Base-by-base conservation (phyloP, 1,140 invertebrate genomes). In the Idris sp. region DNA sequence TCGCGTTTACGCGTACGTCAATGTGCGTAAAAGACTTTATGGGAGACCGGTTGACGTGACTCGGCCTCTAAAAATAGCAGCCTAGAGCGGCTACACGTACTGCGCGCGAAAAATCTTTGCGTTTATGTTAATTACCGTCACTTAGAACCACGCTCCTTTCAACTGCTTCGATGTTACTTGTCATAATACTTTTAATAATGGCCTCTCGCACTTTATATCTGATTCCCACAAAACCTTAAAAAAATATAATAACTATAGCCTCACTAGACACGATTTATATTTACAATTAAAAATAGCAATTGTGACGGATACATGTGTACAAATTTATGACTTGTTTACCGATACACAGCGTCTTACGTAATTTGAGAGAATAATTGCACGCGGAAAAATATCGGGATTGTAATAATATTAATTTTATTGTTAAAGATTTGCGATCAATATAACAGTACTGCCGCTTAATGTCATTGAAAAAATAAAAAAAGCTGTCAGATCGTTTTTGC, bases 1-100 rank as follows among this genome's bases (percentile, higher is more conserved):
- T n/a, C n/a, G n/a, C n/a, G n/a, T 64, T 38, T 43, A 54, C 33
- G 56, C 41, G 35, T 15, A 35, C 61, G 41, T 44, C 38, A 61
- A 73, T 68, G 68, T 75, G 68, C 43, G 62, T 68, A 73, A 43
- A n/a, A 78, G 74, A 74, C 64, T 80, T 81, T 78, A 79, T 71
- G 75, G 69, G 67, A 79, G 78, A 81, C 80, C 76, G 78, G 80
- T 83, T 80, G 77, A 80, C 77, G 78, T 84, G 81, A 84, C 74
- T 81, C 77, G 82, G 76, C 44, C 83, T 84, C 84, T 86, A 85
- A 84, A 86, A 86, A 85, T 85, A 84, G 75, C 74, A 53, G 71
- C 25, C 74, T 79, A 77, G 67, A 74, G 62, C 75, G 54, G 51
- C n/a, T n/a, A n/a, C 67, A 77, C 64, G 64, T 59, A 75, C 33